Percentiles rank a stretch among this genome's conserved stretches.
Conservation (phyloP, 23 tunicate genomes). For the Phallusia fumigata region DNA sequence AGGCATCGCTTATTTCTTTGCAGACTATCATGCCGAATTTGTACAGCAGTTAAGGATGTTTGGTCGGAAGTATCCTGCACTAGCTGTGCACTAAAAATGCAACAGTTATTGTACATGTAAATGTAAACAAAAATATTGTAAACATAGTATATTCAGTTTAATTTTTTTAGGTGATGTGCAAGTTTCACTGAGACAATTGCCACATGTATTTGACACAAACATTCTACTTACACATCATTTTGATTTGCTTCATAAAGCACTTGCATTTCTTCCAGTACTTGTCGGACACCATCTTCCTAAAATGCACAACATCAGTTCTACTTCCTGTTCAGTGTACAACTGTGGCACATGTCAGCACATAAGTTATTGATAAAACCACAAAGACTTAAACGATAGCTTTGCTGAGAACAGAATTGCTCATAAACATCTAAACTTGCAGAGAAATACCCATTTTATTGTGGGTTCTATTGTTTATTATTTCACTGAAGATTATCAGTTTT, state of each 20-base stretch:
- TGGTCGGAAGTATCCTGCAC: slow-evolving; percentile 54
- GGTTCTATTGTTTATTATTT: too few relatives aligned
- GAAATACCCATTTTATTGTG: too few relatives aligned
- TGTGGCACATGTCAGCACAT: background rate
- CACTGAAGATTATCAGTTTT: too few relatives aligned
- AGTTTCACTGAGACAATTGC: background rate
- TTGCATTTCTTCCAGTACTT: slow-evolving; percentile 86
- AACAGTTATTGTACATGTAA: background rate
- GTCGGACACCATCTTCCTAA: slow-evolving; percentile 82
- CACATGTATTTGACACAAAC: background rate
- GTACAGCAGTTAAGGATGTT: slow-evolving; percentile 63
- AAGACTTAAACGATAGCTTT: too few relatives aligned
- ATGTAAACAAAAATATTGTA: background rate
- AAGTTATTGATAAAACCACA: background rate
- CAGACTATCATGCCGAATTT: slow-evolving; percentile 76
- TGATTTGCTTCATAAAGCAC: slow-evolving; percentile 80
- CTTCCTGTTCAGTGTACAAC: background rate
- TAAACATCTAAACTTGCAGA: too few relatives aligned
- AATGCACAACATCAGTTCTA: background rate
- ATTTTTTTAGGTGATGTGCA: background rate
- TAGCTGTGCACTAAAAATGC: slow-evolving; percentile 38
- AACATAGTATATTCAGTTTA: background rate
- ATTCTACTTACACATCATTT: slow-evolving; percentile 75
- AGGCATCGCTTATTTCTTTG: slow-evolving; percentile 91
- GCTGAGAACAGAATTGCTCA: too few relatives aligned